These are phyloP conservation scores for Zeuzera pyrina DNA, from an alignment of 2,888 invertebrate genomes.

Conservation along the genomic window DNA sequence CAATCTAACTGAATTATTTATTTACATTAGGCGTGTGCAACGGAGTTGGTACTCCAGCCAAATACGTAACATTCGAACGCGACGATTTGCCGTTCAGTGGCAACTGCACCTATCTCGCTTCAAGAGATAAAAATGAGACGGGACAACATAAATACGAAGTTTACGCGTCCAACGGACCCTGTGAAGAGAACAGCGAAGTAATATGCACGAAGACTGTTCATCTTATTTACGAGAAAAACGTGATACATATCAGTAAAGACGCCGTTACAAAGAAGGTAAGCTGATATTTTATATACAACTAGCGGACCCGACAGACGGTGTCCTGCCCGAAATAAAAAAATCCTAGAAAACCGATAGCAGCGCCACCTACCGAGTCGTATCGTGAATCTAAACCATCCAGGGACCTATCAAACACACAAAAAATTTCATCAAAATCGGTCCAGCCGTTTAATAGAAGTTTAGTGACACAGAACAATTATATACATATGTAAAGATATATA, in stretches of 20 bases:
- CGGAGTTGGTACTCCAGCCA: conserved; percentile 82
- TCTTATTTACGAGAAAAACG: conserved; percentile 76
- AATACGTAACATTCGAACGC: conserved; percentile 88
- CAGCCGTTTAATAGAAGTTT: too few relatives aligned
- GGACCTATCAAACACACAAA: too few relatives aligned
- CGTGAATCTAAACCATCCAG: too few relatives aligned
- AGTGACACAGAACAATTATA: too few relatives aligned
- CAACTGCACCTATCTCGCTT: conserved; percentile 88
- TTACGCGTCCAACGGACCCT: conserved; percentile 80
- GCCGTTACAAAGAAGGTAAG: conserved; percentile 43
- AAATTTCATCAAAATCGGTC: too few relatives aligned
- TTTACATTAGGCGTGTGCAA: conserved; percentile 72
- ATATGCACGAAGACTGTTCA: conserved; percentile 80
- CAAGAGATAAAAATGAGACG: conserved; percentile 73
- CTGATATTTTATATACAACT: too few relatives aligned
- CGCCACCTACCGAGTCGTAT: too few relatives aligned
- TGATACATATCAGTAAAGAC: conserved; percentile 69
- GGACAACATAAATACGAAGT: conserved; percentile 73
- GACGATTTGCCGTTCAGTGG: conserved; percentile 85
- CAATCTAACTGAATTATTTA: too few relatives aligned
- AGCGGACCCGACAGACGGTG: too few relatives aligned
- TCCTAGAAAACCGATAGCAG: too few relatives aligned
- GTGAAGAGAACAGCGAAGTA: conserved; percentile 64
- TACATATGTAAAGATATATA: too few relatives aligned
- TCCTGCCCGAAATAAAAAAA: too few relatives aligned